These are phyloP conservation scores for Hydraecia micacea DNA, from an alignment of 2,888 invertebrate genomes.

Conservation along the genomic window DNA sequence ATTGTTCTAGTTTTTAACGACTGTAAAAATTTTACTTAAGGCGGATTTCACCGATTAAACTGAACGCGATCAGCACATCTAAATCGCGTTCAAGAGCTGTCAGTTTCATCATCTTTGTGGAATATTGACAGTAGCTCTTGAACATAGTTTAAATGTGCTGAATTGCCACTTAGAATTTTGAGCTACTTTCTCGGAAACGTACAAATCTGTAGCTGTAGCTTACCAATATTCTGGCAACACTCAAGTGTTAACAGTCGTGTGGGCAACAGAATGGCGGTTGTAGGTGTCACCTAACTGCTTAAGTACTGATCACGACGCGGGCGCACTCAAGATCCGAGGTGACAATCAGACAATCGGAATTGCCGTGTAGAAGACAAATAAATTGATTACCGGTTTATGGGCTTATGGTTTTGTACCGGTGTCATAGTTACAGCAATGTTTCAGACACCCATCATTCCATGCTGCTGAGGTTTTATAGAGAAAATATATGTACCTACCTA, in stretches of 20 bases:
- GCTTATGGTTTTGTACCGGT: not conserved
- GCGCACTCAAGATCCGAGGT: slow-evolving; percentile 23
- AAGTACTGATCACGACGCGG: slow-evolving; percentile 21
- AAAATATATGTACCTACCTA: not conserved
- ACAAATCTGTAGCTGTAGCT: not conserved
- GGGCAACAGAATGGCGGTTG: slow-evolving; percentile 36
- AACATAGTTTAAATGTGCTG: not conserved
- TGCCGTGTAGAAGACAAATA: not conserved
- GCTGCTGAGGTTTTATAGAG: not conserved
- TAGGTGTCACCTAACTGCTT: slow-evolving; percentile 55
- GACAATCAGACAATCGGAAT: slow-evolving; percentile 53
- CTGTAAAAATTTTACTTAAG: not conserved
- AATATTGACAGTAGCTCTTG: not conserved
- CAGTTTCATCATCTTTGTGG: not conserved
- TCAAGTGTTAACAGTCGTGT: slow-evolving; percentile 37
- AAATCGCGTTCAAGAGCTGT: not conserved
- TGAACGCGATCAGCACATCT: not conserved
- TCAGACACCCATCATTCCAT: too few relatives aligned
- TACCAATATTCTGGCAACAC: slow-evolving; percentile 23
- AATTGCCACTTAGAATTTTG: not conserved
- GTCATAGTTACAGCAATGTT: not conserved
- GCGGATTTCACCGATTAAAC: not conserved
- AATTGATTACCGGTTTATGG: slow-evolving; percentile 23
- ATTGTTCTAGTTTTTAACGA: not conserved
- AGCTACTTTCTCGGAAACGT: not conserved